Percentiles rank a stretch among this genome's conserved stretches.
Evolutionary conservation across 2,888 invertebrate species (phyloP).

Genomic region (Cotesia congregata): DNA sequence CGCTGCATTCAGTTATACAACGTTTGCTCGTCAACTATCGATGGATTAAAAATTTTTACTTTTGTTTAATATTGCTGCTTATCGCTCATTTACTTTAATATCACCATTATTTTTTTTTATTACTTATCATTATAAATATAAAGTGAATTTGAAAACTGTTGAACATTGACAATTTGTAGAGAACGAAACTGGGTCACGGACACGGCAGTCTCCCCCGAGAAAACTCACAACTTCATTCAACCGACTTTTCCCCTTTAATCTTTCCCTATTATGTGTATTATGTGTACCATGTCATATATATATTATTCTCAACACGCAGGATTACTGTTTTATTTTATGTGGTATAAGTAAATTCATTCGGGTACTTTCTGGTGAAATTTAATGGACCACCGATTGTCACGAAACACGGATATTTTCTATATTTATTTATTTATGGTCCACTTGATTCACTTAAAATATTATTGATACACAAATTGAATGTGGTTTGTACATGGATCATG

Average conservation of each 20-base stretch:
- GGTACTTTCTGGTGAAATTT: too few species aligned
- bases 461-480: not conserved
- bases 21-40: not conserved
- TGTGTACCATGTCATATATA: too few species aligned
- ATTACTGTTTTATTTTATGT: not conserved
- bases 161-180: slow-evolving; percentile 7
- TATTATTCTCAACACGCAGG: not conserved
- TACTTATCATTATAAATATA: slow-evolving; percentile 17
- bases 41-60: not conserved
- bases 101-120: not conserved
- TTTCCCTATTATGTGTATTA: too few species aligned
- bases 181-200: slow-evolving; percentile 20
- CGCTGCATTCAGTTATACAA: not conserved
- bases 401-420: too few species aligned
- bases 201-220: not conserved
- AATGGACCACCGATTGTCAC: too few species aligned
- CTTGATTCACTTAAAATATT: not conserved
- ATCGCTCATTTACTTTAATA: slow-evolving; percentile 21
- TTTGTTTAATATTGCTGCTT: not conserved
- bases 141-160: slow-evolving; percentile 12
- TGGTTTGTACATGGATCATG: slow-evolving; percentile 42
- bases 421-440: too few species aligned
- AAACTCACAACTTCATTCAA: slow-evolving; percentile 18
- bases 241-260: too few species aligned
- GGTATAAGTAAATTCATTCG: too few species aligned